Conservation (phyloP, 1,140 invertebrate species). For the Holcopasites calliopsidis region DNA sequence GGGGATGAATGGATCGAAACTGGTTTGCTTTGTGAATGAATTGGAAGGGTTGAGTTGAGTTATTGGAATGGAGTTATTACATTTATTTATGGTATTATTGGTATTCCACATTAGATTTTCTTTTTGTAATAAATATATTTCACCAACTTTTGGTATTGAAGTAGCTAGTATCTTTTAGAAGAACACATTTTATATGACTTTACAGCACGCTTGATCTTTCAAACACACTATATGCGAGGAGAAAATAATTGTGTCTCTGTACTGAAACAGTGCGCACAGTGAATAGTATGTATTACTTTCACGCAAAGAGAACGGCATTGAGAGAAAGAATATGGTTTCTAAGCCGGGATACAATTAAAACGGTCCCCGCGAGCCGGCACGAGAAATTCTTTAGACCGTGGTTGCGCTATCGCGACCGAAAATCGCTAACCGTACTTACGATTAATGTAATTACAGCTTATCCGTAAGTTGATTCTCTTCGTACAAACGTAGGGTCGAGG, state of each 20-base stretch:
- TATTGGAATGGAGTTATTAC: no score
- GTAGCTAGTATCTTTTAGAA: no score
- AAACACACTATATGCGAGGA: not conserved
- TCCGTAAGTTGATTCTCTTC: not conserved
- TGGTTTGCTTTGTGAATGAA: no score
- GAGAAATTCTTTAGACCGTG: not conserved
- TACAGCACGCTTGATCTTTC: not conserved
- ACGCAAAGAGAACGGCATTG: not conserved
- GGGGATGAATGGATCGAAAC: no score
- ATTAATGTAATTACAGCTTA: conserved; percentile 1
- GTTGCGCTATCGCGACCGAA: conserved; percentile 11
- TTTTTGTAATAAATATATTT: no score
- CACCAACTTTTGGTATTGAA: no score
- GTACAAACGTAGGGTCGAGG: not conserved
- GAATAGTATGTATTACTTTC: not conserved
- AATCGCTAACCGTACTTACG: not conserved
- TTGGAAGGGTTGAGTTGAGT: no score
- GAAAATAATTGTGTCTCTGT: not conserved
- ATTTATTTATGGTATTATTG: no score
- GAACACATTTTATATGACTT: no score
- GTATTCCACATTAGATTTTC: no score
- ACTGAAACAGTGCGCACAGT: not conserved
- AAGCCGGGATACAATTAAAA: not conserved
- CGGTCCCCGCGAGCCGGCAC: not conserved
- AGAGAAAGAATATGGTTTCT: not conserved